Conservation (phyloP, 2,797 vertebrate species). For the Sebastes oblongus region DNA sequence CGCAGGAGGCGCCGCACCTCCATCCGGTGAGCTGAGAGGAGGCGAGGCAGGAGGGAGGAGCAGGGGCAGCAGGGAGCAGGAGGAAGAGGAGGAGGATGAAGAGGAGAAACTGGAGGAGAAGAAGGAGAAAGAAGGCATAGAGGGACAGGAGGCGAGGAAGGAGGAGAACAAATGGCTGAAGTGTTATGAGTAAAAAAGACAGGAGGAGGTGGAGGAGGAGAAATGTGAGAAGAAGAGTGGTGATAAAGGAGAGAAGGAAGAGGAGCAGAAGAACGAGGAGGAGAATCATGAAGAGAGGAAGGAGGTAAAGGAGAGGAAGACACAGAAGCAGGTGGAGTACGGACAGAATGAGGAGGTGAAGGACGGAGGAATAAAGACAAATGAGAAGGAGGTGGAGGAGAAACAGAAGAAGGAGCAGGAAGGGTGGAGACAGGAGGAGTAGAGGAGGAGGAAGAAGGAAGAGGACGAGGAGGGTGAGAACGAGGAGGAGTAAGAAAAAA, state of each 20-base stretch:
- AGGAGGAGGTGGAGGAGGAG: not conserved
- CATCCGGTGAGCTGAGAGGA: conserved; percentile 74
- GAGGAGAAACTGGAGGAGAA: not conserved
- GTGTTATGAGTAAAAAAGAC: not conserved
- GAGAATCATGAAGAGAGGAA: not conserved
- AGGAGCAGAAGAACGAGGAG: not conserved
- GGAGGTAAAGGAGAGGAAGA: not conserved
- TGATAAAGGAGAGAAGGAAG: not conserved
- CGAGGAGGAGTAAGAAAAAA: not conserved
- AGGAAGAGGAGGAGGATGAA: not conserved
- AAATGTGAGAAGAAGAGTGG: not conserved
- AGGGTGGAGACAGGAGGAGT: conserved; percentile 26
- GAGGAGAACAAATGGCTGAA: not conserved
- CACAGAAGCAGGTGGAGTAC: not conserved
- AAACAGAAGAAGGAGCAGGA: not conserved
- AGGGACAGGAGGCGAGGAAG: not conserved
- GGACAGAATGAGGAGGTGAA: not conserved
- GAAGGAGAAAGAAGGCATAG: not conserved
- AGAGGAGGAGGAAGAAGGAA: conserved; percentile 32
- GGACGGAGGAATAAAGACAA: not conserved
- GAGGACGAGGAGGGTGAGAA: not conserved
- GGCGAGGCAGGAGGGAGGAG: conserved; percentile 57
- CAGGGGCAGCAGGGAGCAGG: conserved; percentile 48
- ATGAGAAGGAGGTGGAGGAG: not conserved
- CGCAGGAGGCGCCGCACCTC: conserved; percentile 79